Evolutionary conservation across 2,888 invertebrate species (phyloP), one percentile per base, ranked within the genome.

Genomic region (Pristionchus japonicus): DNA sequence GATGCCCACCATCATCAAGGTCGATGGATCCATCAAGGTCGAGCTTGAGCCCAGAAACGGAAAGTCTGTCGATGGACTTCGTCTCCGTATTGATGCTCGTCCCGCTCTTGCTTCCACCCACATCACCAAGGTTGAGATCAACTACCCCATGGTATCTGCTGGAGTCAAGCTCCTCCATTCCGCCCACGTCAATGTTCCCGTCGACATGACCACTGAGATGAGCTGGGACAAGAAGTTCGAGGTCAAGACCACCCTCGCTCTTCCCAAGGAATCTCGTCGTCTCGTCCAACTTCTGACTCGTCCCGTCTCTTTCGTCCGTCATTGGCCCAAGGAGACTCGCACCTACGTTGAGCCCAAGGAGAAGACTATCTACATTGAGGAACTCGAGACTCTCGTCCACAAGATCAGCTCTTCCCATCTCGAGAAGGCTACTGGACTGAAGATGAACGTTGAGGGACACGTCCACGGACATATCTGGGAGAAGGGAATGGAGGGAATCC

Each of bases 141-240:
- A 91, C 91, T 89, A 83, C 47, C 92, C 93, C 64, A 34, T 91
- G n/a, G 89, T 91, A 40, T 90, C 90, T 87, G 87, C 88, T 82
- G 94, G 94, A 87, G 89, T 92, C 87, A 91, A 92, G 88, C 89
- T 91, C 20, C 86, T 91, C 23, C 90, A 90, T 87, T 88, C 91
- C 40, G 88, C 89, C 88, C 90, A 91, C 34, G 70, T 89, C 40
- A 89, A 90, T 86, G 88, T 92, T 13, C 94, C 94, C 34, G 43
- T 94, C 23, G 91, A 91, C 84, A 43, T 90, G 61, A 88, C 91
- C 74, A n/a, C 88, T 34, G 87, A 89, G 61, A 49, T 89, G 80
- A 61, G 74, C 80, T 34, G 83, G 70, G 89, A 88, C 80, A 89
- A 89, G 84, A 85, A 85, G 77, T 47, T 89, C 89, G 90, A 91